phyloP scores from a whole-genome alignment of 2,888 invertebrate species.

The Papilio protenor region DNA sequence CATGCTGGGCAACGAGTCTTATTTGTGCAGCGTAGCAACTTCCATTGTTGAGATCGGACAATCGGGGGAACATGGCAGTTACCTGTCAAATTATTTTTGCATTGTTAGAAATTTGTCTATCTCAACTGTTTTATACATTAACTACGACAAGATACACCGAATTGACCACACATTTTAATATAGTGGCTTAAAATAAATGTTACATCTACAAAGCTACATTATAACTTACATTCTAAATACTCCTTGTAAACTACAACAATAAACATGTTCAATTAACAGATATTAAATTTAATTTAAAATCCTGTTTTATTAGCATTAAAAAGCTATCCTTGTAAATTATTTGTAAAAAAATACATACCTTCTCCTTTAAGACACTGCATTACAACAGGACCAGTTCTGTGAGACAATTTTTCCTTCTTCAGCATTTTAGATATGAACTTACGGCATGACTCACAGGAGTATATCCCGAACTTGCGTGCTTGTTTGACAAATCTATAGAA shows the following conservation, averaged over 20 bases:
- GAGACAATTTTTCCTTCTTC: conserved; percentile 86
- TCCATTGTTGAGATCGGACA: conserved; percentile 89
- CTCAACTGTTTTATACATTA: background rate
- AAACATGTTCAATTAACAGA: conserved; percentile 28
- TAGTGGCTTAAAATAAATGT: background rate
- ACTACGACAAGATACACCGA: background rate
- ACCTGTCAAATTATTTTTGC: conserved; percentile 70
- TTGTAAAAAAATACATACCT: conserved; percentile 63
- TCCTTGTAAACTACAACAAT: conserved; percentile 37
- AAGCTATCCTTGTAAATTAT: background rate
- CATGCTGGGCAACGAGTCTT: conserved; percentile 93
- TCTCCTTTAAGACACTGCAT: conserved; percentile 89
- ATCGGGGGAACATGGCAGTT: conserved; percentile 89
- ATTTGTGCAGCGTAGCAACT: conserved; percentile 87
- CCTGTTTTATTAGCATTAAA: background rate
- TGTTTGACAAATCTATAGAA: conserved; percentile 91
- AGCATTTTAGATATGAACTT: conserved; percentile 94
- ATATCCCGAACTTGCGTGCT: conserved; percentile 92
- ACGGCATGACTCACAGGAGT: conserved; percentile 93
- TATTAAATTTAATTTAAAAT: conserved; percentile 15
- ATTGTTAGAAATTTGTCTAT: background rate
- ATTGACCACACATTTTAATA: background rate
- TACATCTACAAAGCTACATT: conserved; percentile 19
- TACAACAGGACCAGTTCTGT: conserved; percentile 80
- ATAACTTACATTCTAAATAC: conserved; percentile 46